phyloP scores from a whole-genome alignment of 2,888 invertebrate genomes.

The Esperia sulphurella region DNA sequence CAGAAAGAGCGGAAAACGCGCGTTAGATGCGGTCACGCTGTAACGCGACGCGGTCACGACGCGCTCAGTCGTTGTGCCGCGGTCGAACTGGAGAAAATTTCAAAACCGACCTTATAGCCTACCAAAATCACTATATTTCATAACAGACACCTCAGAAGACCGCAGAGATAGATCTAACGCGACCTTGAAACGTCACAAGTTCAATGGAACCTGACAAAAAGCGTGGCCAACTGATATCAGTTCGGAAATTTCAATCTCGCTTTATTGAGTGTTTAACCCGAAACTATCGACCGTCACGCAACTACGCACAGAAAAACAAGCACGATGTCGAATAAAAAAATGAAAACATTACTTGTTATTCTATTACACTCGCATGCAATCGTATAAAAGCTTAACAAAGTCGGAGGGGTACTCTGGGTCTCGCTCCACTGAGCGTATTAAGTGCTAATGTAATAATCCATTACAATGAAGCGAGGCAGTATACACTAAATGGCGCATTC shows the following conservation, averaged over 20 bases:
- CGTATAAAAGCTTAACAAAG: constrained; percentile 53
- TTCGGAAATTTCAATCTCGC: constrained; percentile 34
- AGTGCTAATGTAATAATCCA: constrained; percentile 79
- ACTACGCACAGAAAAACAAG: constrained; percentile 33
- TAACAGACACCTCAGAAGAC: not conserved
- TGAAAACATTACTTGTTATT: constrained; percentile 55
- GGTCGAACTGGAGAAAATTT: constrained; percentile 17
- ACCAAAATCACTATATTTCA: not conserved
- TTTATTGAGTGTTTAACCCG: constrained; percentile 45
- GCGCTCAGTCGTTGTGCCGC: constrained; percentile 14
- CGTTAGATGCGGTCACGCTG: constrained; percentile 69
- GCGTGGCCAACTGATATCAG: constrained; percentile 18
- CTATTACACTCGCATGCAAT: constrained; percentile 49
- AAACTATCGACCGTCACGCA: constrained; percentile 37
- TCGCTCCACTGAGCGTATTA: constrained; percentile 73
- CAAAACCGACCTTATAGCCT: constrained; percentile 18
- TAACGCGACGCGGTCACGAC: constrained; percentile 51
- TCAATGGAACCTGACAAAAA: constrained; percentile 27
- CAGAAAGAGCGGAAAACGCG: constrained; percentile 79
- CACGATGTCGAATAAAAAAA: constrained; percentile 38
- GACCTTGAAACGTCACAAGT: constrained; percentile 28
- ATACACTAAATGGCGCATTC: constrained; percentile 77
- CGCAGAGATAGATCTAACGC: constrained; percentile 11
- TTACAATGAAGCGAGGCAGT: constrained; percentile 74
- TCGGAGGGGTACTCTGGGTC: constrained; percentile 61